Evolutionary conservation across 2,888 invertebrate species (phyloP), one percentile per base, ranked within the genome.

Genomic region (Hirtodrosophila histrioides): DNA sequence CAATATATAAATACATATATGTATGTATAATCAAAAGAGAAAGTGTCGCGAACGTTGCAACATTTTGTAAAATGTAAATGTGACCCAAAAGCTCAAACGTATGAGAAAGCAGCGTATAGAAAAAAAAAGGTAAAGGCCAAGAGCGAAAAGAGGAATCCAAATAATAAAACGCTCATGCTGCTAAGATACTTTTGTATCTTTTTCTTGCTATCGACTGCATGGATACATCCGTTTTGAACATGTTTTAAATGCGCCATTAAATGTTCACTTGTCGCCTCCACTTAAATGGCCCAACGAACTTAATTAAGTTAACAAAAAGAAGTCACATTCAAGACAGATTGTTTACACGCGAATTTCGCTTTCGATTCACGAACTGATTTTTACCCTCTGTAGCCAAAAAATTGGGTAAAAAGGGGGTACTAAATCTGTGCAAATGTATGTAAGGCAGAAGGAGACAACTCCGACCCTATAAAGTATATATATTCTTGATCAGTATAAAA

Each of bases 41-140:
- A 82, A 82, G 82, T 82, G 78, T 80, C 78, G 63, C 67, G 62
- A 75, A 51, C 66, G 51, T 63, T 76, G 69, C 67, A 76, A 56
- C 65, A 75, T 62, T 62, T 68, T 63, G 57, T 75, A 55, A 69
- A 76, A 75, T 75, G 76, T 73, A 76, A 76, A 75, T 75, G 69
- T 76, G 76, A 63, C 76, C 73, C 53, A 73, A 75, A 75, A 75
- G 57, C 33, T 9, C 60, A 61, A 46, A 64, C 40, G 35, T 56
- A 61, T 72, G 65, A 60, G 77, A 76, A 76, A 75, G 76, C 60
- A 62, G 44, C 39, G 23, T 53, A 23, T 29, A 54, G 33, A 6
- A 40, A 54, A 51, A 6, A 40, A 54, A 51, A 67, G 57, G 33
- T 49, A 66, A 62, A 57, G 43, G 48, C 66, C 44, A 57, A 65